A percentile compares a stretch with the other conserved stretches of the same genome.
These are phyloP conservation scores for Cabera pusaria DNA, from an alignment of 2,888 invertebrate species.

Conservation along the genomic window DNA sequence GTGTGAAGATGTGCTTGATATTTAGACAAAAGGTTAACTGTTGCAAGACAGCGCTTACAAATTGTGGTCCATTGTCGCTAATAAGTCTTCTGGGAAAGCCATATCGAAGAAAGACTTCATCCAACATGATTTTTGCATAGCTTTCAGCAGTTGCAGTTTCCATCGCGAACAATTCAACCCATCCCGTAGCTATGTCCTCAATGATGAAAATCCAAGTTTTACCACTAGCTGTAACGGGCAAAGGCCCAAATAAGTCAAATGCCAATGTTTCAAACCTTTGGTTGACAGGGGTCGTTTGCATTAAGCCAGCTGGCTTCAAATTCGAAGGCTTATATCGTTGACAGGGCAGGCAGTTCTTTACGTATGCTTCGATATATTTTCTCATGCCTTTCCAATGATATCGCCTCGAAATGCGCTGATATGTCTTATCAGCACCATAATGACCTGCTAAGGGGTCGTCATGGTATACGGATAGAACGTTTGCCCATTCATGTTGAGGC, in stretches of 20 bases:
- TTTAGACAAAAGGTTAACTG: too few species aligned
- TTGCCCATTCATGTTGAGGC: slow-evolving; percentile 31
- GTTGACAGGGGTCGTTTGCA: slow-evolving; percentile 9
- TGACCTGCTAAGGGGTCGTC: slow-evolving; percentile 20
- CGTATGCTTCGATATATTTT: slow-evolving; percentile 23
- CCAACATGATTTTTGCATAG: too few species aligned
- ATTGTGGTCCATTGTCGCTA: too few species aligned
- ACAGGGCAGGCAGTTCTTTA: slow-evolving; percentile 38
- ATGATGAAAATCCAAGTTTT: slow-evolving; percentile 32
- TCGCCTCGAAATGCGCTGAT: slow-evolving; percentile 7
- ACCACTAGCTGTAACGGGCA: slow-evolving; percentile 15
- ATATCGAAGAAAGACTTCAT: too few species aligned
- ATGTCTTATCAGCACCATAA: slow-evolving; percentile 16
- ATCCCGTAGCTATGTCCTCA: too few species aligned
- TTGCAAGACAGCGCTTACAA: too few species aligned
- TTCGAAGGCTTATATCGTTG: slow-evolving; percentile 43
- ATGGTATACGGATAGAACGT: slow-evolving; percentile 25
- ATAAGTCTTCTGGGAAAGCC: too few species aligned
- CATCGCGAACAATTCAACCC: too few species aligned
- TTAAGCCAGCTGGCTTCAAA: slow-evolving; percentile 14
- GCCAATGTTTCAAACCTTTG: slow-evolving; percentile 39
- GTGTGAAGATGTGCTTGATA: too few species aligned
- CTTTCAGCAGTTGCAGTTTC: too few species aligned
- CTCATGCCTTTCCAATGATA: slow-evolving; percentile 27
- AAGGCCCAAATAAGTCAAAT: slow-evolving; percentile 41